Evolutionary conservation across 2,113 vertebrate species (phyloP).

Genomic region (Symphodus melops): DNA sequence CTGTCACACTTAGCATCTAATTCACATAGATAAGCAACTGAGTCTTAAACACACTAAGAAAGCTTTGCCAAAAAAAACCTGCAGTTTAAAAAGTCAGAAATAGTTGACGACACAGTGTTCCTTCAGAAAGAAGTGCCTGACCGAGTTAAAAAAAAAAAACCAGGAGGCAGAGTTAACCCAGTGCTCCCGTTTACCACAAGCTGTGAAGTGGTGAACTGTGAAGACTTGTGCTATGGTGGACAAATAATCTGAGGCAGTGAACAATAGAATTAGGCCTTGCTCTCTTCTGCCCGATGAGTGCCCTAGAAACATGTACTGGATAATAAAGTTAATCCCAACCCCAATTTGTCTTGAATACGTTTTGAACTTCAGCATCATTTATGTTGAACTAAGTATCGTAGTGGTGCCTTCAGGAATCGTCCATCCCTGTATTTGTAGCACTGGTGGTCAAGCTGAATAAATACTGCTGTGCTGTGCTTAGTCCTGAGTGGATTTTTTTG

Average conservation of each 20-base stretch:
- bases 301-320: not conserved
- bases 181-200: conserved; percentile 36
- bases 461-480: not conserved
- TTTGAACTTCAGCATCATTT: not conserved
- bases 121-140: conserved; percentile 4
- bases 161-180: conserved; percentile 31
- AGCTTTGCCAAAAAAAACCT: conserved; percentile 10
- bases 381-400: not conserved
- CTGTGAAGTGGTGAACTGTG: conserved; percentile 47
- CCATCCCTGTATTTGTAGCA: not conserved
- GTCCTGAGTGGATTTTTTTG: not conserved
- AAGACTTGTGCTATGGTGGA: conserved; percentile 43
- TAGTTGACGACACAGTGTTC: conserved; percentile 13
- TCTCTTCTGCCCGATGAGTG: not conserved
- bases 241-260: conserved; percentile 23
- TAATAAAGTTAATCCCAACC: not conserved
- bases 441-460: not conserved
- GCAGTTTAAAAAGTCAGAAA: conserved; percentile 23
- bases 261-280: conserved; percentile 17
- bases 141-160: conserved; percentile 31
- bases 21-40: conserved; percentile 34
- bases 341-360: not conserved
- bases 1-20: conserved; percentile 28
- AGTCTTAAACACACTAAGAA: conserved; percentile 37
- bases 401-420: not conserved